Evolutionary conservation across 2,888 invertebrate genomes (phyloP).

Genomic region (Brachynemurus nebulosus): DNA sequence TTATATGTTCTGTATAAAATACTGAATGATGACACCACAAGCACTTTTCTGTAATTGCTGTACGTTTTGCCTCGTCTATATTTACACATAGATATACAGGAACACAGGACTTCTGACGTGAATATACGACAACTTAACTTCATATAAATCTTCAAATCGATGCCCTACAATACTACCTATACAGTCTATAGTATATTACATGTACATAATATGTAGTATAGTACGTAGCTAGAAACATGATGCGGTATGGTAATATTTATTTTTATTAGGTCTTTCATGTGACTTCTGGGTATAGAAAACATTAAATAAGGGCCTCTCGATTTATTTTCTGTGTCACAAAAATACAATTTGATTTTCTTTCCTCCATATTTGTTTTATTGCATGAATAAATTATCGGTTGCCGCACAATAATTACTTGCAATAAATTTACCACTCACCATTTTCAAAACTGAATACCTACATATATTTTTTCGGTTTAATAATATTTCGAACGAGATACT

Average conservation of each 20-base stretch:
- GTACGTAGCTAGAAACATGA: neutral
- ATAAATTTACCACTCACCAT: too few species aligned
- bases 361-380: too few species aligned
- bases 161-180: too few species aligned
- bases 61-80: too few species aligned
- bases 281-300: neutral
- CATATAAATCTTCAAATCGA: neutral
- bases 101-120: constrained; percentile 1
- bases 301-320: neutral
- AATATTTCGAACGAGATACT: too few species aligned
- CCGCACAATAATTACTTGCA: too few species aligned
- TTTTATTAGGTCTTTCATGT: constrained; percentile 1
- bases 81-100: too few species aligned
- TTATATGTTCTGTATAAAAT: neutral
- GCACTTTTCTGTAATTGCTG: constrained; percentile 1
- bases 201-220: too few species aligned
- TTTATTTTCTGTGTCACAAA: neutral
- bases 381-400: too few species aligned
- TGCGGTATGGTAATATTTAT: neutral
- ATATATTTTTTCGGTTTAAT: too few species aligned
- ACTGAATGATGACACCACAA: constrained; percentile 1
- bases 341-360: constrained; percentile 2
- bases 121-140: neutral
- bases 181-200: too few species aligned
- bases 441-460: too few species aligned